Evolutionary conservation across 2,797 vertebrate species (phyloP).

Genomic region (Coccyzus lansbergi): DNA sequence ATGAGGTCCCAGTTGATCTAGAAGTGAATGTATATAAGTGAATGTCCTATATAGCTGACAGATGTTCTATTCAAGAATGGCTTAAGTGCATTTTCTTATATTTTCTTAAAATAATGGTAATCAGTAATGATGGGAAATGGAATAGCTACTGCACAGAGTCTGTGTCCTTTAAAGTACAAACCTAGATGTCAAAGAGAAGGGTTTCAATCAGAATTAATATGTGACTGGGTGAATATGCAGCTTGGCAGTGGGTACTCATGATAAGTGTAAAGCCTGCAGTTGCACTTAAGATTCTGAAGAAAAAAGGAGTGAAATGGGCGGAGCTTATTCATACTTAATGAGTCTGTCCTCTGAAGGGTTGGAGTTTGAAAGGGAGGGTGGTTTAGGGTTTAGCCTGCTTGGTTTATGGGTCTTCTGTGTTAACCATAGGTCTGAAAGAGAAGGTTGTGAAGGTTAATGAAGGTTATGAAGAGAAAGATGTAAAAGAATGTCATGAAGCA

Average conservation of each 20-base stretch:
- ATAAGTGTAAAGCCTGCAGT: background rate
- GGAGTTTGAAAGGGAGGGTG: background rate
- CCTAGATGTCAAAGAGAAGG: background rate
- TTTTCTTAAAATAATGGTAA: background rate
- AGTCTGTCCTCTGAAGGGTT: background rate
- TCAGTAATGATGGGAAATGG: background rate
- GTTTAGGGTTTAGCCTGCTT: background rate
- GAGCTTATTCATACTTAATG: background rate
- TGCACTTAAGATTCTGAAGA: background rate
- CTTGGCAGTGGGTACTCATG: background rate
- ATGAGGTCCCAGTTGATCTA: background rate
- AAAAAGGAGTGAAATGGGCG: background rate
- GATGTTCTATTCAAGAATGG: background rate
- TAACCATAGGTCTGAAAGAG: background rate
- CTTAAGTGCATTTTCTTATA: background rate
- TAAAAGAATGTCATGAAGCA: background rate
- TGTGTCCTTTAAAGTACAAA: background rate
- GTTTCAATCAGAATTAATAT: background rate
- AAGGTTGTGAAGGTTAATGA: background rate
- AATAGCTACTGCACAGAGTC: background rate
- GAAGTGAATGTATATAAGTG: background rate
- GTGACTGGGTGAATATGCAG: background rate
- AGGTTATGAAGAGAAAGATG: background rate
- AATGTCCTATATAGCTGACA: background rate
- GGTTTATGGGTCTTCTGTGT: background rate